Evolutionary conservation across 2,113 vertebrate species (phyloP).

Genomic region (Corvus hawaiiensis): DNA sequence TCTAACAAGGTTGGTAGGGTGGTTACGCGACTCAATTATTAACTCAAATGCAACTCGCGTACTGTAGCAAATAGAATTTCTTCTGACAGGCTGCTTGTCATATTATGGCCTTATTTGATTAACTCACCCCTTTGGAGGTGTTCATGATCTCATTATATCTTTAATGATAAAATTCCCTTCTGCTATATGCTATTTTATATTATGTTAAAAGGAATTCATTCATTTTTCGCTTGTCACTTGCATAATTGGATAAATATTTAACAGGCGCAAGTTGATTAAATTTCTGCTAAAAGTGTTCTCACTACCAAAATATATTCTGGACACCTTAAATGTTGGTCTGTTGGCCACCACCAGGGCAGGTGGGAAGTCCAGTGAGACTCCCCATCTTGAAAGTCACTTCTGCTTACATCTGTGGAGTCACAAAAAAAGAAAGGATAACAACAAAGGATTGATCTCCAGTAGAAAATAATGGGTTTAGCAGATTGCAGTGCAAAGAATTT

Average conservation of each 20-base stretch:
- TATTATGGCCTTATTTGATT: conserved; percentile 44
- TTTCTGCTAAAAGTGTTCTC: conserved; percentile 6
- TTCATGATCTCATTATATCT: conserved; percentile 38
- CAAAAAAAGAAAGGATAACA: background rate
- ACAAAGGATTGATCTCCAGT: background rate
- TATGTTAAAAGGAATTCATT: conserved; percentile 37
- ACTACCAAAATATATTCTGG: background rate
- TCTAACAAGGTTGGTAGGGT: conserved; percentile 27
- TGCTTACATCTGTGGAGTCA: background rate
- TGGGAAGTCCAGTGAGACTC: background rate
- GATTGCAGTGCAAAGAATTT: background rate
- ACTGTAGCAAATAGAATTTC: conserved; percentile 39
- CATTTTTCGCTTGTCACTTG: conserved; percentile 43
- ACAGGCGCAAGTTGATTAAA: background rate
- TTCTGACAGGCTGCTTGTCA: conserved; percentile 37
- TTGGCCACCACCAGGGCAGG: background rate
- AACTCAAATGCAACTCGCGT: conserved; percentile 3
- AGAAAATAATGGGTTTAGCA: background rate
- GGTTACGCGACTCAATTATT: background rate
- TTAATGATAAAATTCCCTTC: conserved; percentile 51
- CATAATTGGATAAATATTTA: conserved; percentile 52
- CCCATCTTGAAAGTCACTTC: background rate
- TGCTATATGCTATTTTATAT: conserved; percentile 46
- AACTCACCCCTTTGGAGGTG: conserved; percentile 29
- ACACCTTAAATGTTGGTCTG: background rate